Conservation (phyloP, 30 jellyfish, hydroid and myxozoan genomes). For the Pelagia noctiluca region DNA sequence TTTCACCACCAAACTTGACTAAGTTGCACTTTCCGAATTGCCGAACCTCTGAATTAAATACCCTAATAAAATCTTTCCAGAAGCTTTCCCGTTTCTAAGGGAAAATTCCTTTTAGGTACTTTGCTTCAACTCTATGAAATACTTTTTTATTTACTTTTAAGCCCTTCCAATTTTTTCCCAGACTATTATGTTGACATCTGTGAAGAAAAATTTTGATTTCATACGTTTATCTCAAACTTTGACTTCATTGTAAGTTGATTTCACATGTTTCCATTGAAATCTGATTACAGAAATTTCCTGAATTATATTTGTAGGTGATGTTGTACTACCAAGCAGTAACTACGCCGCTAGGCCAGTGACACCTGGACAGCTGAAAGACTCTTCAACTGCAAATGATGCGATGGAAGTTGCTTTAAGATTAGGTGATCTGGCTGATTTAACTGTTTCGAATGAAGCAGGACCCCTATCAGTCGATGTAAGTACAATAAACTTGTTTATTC, state of each 20-base stretch:
- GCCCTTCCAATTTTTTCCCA: no score
- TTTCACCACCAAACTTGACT: no score
- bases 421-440: slow-evolving; percentile 98
- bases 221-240: no score
- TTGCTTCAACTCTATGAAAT: no score
- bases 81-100: no score
- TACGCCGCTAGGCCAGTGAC: slow-evolving; percentile 82
- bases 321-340: slow-evolving; percentile 93
- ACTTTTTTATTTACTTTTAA: no score
- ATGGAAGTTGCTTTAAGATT: slow-evolving; percentile 89
- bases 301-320: slow-evolving; percentile 73
- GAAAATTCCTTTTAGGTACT: no score
- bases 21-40: no score
- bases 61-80: no score
- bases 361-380: slow-evolving; percentile 94
- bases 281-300: neutral
- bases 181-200: no score
- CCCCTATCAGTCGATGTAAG: slow-evolving; percentile 91
- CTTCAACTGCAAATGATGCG: slow-evolving; percentile 69
- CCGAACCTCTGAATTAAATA: no score
- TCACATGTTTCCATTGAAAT: neutral
- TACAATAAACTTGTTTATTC: neutral
- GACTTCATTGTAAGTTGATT: neutral
- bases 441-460: slow-evolving; percentile 98
- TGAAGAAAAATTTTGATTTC: no score